These are phyloP conservation scores for Diplodus puntazzo DNA, from an alignment of 2,797 vertebrate species.

Conservation along the genomic window DNA sequence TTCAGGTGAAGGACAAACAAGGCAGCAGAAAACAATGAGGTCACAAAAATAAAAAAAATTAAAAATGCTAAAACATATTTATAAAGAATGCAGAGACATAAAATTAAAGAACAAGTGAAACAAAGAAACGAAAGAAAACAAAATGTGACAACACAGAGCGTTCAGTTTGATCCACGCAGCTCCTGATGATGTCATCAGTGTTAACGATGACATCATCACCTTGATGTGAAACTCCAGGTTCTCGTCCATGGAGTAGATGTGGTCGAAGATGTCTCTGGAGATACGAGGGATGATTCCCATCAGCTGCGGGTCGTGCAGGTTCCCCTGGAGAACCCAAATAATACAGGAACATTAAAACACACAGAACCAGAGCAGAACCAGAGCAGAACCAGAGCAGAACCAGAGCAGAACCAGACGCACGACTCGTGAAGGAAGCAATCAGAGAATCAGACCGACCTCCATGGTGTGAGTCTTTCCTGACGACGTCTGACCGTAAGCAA, in stretches of 20 bases:
- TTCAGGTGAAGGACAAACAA: not conserved
- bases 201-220: constrained; percentile 75
- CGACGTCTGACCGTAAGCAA: constrained; percentile 96
- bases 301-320: constrained; percentile 90
- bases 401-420: no score
- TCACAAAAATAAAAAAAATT: no score
- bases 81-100: no score
- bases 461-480: constrained; percentile 98
- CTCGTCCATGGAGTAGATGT: constrained; percentile 98
- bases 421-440: no score
- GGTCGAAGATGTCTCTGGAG: constrained; percentile 94
- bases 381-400: no score
- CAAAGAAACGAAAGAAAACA: not conserved
- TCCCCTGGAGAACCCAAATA: constrained; percentile 83
- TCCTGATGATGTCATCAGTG: constrained; percentile 1
- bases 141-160: no score
- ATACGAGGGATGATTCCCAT: constrained; percentile 98
- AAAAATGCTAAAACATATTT: no score
- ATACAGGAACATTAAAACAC: not conserved
- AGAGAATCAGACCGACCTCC: constrained; percentile 89
- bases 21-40: not conserved
- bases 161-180: not conserved
- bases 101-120: not conserved
- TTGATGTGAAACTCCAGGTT: constrained; percentile 98
- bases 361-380: no score